A percentile compares a stretch with the other conserved stretches of the same genome.
These are phyloP conservation scores for Xanthia icteritia DNA, from an alignment of 2,888 invertebrate species.

Conservation along the genomic window DNA sequence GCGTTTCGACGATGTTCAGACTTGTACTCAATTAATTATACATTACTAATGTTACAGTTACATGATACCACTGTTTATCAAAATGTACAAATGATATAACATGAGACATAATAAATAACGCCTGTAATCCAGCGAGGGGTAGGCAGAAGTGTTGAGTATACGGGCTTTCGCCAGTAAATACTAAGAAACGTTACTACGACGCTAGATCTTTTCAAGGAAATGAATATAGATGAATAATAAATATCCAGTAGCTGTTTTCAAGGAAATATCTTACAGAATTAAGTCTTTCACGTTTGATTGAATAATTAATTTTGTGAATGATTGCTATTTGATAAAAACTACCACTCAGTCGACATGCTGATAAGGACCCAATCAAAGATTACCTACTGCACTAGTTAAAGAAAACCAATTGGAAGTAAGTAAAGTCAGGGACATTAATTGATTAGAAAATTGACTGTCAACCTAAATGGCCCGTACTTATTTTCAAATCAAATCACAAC, in stretches of 20 bases:
- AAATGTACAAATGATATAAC: not conserved
- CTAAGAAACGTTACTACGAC: not conserved
- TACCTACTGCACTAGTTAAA: not conserved
- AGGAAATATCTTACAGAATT: not conserved
- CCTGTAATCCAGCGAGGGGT: not conserved
- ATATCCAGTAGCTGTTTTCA: not conserved
- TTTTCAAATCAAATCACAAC: too few species aligned
- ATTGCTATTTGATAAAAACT: too few species aligned
- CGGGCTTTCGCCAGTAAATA: not conserved
- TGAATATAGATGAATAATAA: too few species aligned
- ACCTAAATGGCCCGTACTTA: not conserved
- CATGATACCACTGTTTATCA: conserved; percentile 9
- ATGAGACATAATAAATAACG: not conserved
- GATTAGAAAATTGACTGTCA: not conserved
- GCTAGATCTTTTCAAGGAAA: too few species aligned
- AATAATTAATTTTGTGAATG: not conserved
- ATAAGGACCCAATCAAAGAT: not conserved
- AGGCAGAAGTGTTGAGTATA: not conserved
- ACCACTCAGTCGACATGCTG: not conserved
- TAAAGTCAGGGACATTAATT: too few species aligned
- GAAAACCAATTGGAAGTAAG: not conserved
- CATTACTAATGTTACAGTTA: conserved; percentile 17
- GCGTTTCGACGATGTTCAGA: not conserved
- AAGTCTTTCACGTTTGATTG: not conserved
- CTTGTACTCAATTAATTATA: conserved; percentile 20